These are phyloP conservation scores for Thymelicus sylvestris DNA, from an alignment of 2,888 invertebrate species.

Conservation along the genomic window DNA sequence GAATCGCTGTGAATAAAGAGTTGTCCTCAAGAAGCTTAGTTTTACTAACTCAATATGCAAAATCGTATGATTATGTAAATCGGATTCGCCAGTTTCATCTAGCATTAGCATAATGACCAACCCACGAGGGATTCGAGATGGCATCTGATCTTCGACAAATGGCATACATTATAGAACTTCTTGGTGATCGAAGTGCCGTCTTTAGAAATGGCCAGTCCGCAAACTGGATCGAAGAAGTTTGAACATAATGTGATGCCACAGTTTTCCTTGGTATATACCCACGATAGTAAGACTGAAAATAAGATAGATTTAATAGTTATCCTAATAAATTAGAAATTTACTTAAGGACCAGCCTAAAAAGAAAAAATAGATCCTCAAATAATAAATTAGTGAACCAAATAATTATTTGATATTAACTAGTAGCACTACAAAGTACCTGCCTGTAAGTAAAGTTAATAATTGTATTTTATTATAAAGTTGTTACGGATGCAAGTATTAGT, in stretches of 20 bases:
- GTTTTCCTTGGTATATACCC: conserved; percentile 32
- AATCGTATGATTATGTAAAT: conserved; percentile 35
- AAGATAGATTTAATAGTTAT: background rate
- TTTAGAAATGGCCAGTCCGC: conserved; percentile 51
- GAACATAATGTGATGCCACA: conserved; percentile 62
- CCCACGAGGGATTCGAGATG: conserved; percentile 43
- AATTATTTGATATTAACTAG: no score
- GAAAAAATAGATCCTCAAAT: no score
- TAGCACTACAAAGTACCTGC: no score
- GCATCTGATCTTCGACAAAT: conserved; percentile 59
- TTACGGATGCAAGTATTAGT: no score
- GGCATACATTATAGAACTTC: conserved; percentile 64
- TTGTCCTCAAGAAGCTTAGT: conserved; percentile 10
- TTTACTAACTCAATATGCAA: conserved; percentile 29
- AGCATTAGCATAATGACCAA: conserved; percentile 41
- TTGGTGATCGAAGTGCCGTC: conserved; percentile 48
- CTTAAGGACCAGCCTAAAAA: background rate
- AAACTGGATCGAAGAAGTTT: conserved; percentile 63
- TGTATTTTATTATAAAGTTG: no score
- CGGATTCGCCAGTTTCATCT: conserved; percentile 32
- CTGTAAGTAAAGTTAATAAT: no score
- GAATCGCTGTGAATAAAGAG: conserved; percentile 26
- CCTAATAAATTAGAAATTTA: background rate
- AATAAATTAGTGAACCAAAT: no score
- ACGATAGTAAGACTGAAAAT: conserved; percentile 14